phyloP scores from a whole-genome alignment of 2,113 vertebrate species.

The Etheostoma cragini region DNA sequence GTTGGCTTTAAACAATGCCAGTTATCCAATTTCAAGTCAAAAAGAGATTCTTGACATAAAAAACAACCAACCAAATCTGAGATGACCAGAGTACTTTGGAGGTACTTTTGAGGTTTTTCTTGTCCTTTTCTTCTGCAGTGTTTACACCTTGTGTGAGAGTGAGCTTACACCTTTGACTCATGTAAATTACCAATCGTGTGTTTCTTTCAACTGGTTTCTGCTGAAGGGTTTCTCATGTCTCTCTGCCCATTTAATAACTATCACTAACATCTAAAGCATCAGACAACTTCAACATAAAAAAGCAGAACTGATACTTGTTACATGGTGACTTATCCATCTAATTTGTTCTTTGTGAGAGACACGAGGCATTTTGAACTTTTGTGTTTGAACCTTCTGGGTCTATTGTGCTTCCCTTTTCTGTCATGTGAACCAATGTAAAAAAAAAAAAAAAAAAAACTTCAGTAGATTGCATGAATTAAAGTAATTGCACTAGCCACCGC shows the following conservation, averaged over 20 bases:
- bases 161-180: slow-evolving; percentile 73
- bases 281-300: slow-evolving; percentile 32
- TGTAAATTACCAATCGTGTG: slow-evolving; percentile 90
- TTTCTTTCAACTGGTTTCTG: slow-evolving; percentile 90
- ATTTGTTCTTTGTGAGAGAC: slow-evolving; percentile 67
- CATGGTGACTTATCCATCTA: slow-evolving; percentile 62
- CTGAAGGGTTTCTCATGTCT: slow-evolving; percentile 61
- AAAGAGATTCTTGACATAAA: background rate
- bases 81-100: slow-evolving; percentile 69
- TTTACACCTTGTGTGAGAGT: slow-evolving; percentile 50
- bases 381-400: slow-evolving; percentile 74
- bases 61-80: slow-evolving; percentile 48
- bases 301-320: slow-evolving; percentile 74
- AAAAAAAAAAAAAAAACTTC: slow-evolving; percentile 53
- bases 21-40: background rate
- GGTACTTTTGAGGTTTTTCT: slow-evolving; percentile 71
- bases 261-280: slow-evolving; percentile 48
- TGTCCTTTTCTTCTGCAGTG: slow-evolving; percentile 59
- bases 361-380: slow-evolving; percentile 64
- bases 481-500: slow-evolving; percentile 78
- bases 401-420: slow-evolving; percentile 80
- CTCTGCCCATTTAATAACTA: slow-evolving; percentile 81
- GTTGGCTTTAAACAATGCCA: slow-evolving; percentile 35
- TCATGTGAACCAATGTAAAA: slow-evolving; percentile 79
- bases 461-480: slow-evolving; percentile 81